phyloP scores from a whole-genome alignment of 2,888 invertebrate species.

The Eudemis profundana region DNA sequence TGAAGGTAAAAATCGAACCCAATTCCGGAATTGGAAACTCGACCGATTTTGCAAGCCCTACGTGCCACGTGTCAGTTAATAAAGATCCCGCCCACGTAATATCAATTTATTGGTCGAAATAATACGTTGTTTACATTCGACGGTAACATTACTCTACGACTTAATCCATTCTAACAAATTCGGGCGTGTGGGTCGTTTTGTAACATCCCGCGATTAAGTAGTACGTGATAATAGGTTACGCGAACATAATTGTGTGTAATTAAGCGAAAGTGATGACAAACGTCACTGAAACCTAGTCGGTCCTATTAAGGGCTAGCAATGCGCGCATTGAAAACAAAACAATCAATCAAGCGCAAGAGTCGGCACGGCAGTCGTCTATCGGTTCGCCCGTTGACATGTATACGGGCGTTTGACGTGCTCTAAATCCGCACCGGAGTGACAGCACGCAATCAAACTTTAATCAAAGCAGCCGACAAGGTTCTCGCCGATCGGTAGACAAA shows the following conservation, averaged over 20 bases:
- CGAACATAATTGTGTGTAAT: constrained; percentile 10
- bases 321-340: constrained; percentile 45
- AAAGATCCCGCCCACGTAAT: constrained; percentile 28
- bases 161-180: constrained; percentile 22
- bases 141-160: constrained; percentile 13
- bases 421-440: constrained; percentile 69
- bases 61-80: constrained; percentile 38
- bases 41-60: too few species aligned
- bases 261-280: constrained; percentile 30
- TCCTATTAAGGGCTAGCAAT: constrained; percentile 33
- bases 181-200: neutral
- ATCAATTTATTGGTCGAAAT: constrained; percentile 21
- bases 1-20: too few species aligned
- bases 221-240: neutral
- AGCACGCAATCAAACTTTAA: constrained; percentile 80
- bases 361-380: constrained; percentile 35
- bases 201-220: neutral
- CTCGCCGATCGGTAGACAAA: constrained; percentile 68
- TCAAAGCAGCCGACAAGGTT: constrained; percentile 74
- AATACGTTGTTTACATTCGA: constrained; percentile 21
- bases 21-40: too few species aligned
- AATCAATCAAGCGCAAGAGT: constrained; percentile 47
- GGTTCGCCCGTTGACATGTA: constrained; percentile 59
- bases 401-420: constrained; percentile 55
- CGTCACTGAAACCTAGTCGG: constrained; percentile 13